phyloP scores from a whole-genome alignment of 2,888 invertebrate genomes.

The Sarcophaga rosellei region DNA sequence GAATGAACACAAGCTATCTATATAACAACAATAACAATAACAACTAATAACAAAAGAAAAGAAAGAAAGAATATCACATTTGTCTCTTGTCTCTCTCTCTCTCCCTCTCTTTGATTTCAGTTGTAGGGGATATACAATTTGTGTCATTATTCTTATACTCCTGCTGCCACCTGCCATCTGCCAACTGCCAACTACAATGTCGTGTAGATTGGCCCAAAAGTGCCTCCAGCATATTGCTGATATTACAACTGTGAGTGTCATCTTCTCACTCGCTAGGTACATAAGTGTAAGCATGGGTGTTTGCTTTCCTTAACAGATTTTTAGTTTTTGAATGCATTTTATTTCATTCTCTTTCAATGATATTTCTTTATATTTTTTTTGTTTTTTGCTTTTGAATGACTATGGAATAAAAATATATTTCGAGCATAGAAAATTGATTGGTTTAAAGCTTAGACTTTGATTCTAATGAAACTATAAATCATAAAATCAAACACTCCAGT shows the following conservation, averaged over 20 bases:
- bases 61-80: conserved; percentile 52
- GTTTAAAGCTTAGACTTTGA: conserved; percentile 55
- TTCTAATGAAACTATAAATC: conserved; percentile 62
- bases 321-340: background rate
- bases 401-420: background rate
- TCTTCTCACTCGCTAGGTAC: background rate
- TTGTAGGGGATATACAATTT: background rate
- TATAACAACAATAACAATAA: background rate
- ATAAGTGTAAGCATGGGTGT: background rate
- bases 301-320: background rate
- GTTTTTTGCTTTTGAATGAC: background rate
- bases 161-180: background rate
- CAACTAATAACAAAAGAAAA: conserved; percentile 1
- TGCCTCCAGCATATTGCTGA: conserved; percentile 36
- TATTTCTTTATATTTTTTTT: background rate
- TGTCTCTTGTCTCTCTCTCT: background rate
- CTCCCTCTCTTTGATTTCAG: background rate
- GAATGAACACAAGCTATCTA: background rate
- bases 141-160: background rate
- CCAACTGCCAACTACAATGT: background rate
- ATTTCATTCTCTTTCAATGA: background rate
- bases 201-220: background rate
- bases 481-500: conserved; percentile 55
- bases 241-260: background rate
- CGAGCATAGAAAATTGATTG: conserved; percentile 49